These are phyloP conservation scores for Argynnis bischoffii DNA, from an alignment of 2,888 invertebrate genomes.

Conservation along the genomic window DNA sequence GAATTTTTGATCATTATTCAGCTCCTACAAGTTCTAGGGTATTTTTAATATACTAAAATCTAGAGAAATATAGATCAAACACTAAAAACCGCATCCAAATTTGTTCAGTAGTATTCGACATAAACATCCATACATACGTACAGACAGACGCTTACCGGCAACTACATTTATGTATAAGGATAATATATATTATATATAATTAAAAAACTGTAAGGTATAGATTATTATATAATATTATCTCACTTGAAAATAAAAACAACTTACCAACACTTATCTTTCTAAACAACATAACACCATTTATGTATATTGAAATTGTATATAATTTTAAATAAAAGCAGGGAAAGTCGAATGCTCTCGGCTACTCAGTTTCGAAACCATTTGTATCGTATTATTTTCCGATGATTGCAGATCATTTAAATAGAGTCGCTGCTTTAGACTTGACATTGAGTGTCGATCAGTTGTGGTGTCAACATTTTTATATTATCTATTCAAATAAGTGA, in stretches of 20 bases:
- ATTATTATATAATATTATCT: no score
- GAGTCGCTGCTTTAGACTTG: constrained; percentile 66
- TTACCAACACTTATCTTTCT: background rate
- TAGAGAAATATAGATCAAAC: no score
- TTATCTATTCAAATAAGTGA: background rate
- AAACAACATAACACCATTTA: background rate
- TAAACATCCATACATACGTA: no score
- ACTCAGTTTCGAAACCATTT: constrained; percentile 52
- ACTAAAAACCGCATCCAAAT: no score
- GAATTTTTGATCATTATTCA: no score
- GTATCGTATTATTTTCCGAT: constrained; percentile 54
- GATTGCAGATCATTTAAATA: constrained; percentile 78
- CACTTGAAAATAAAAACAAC: background rate
- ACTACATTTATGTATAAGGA: no score
- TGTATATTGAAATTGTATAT: constrained; percentile 27
- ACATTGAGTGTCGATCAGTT: constrained; percentile 65
- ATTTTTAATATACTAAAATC: no score
- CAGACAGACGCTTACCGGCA: no score
- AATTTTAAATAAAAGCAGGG: constrained; percentile 36
- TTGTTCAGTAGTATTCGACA: no score
- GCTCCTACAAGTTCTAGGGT: no score
- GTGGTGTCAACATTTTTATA: constrained; percentile 7
- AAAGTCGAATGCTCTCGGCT: constrained; percentile 37
- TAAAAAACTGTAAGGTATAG: no score
- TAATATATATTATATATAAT: no score